Base-by-base conservation (phyloP, 2,888 invertebrate species). In the Microdon myrmicae region DNA sequence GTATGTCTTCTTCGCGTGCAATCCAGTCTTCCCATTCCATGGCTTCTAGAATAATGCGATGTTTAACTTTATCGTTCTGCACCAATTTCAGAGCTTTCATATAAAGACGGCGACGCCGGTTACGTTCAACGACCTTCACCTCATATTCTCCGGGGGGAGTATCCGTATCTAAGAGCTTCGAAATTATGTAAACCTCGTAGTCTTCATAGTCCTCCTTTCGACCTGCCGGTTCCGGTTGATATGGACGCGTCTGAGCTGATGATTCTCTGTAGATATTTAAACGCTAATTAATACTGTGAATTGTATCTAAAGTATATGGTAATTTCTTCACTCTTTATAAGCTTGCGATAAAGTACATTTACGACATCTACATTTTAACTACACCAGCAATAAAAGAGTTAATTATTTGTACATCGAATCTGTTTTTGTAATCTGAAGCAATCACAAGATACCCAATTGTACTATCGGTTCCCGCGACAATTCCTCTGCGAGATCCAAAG, bases 21-120 rank as follows among this genome's bases (percentile, higher is more conserved):
- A 89, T 84, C 92, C 92, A 94, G 72, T 92, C 88, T 69, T 91
- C 88, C 56, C 87, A 84, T 77, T 93, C 93, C 67, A 94, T 84
- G n/a, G 90, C 89, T 37, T 85, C 85, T 66, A 93, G 84, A 71
- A 92, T 85, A n/a, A 81, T 81, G 8, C 84, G 81, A 3, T 87
- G 81, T 38, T 82, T 81, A 70, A 86, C 86, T 72, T 85, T 85
- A 70, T 86, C 84, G 71, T 78, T 77, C 16, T 81, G 78, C 14
- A 81, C 75, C 2, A 85, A 83, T 41, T 72, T 72, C 0, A 88
- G 76, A 1, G 82, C 77, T 20, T 83, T 79, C 71, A 87, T 86
- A 83, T 88, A 88, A 26, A 83, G 83, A 68, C 84, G 81, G 69
- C 86, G 87, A 68, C 84, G 85, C 66, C 89, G 81, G n/a, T 86